phyloP scores from a whole-genome alignment of 2,797 vertebrate species.

The Lepus townsendii region DNA sequence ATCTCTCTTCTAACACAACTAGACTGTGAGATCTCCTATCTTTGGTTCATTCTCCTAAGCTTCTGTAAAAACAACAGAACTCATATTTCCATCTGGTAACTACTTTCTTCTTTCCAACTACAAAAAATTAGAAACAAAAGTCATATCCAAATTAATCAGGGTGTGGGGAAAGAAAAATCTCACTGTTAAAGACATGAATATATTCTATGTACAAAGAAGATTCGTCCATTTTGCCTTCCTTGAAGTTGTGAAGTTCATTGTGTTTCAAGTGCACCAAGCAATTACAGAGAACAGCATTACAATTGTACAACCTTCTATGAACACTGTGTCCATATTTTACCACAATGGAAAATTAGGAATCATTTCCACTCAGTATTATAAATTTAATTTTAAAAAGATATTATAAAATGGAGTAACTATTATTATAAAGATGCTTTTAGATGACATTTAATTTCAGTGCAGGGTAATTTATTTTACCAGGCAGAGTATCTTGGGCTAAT shows the following conservation, averaged over 20 bases:
- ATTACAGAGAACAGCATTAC: constrained; percentile 24
- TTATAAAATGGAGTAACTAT: constrained; percentile 70
- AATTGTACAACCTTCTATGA: constrained; percentile 43
- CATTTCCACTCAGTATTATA: constrained; percentile 66
- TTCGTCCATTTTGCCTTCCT: constrained; percentile 30
- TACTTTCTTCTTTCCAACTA: constrained; percentile 36
- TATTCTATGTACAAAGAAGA: background rate
- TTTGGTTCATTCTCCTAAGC: background rate
- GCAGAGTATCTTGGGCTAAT: constrained; percentile 73
- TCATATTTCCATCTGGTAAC: background rate
- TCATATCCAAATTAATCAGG: background rate
- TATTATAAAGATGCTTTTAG: constrained; percentile 80
- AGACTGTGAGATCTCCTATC: background rate
- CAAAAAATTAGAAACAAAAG: constrained; percentile 48
- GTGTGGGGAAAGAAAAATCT: constrained; percentile 34
- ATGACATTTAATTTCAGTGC: constrained; percentile 74
- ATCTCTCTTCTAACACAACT: background rate
- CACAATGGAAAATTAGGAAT: constrained; percentile 73
- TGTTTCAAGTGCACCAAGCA: constrained; percentile 29
- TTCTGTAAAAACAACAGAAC: background rate
- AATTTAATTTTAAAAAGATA: constrained; percentile 81
- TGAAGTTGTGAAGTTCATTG: constrained; percentile 33
- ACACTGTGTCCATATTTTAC: constrained; percentile 45
- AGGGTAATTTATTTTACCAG: constrained; percentile 72
- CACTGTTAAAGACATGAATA: background rate